Evolutionary conservation across 1,140 invertebrate genomes (phyloP), one percentile per base, ranked within the genome.

Genomic region (Maconellicoccus hirsutus): DNA sequence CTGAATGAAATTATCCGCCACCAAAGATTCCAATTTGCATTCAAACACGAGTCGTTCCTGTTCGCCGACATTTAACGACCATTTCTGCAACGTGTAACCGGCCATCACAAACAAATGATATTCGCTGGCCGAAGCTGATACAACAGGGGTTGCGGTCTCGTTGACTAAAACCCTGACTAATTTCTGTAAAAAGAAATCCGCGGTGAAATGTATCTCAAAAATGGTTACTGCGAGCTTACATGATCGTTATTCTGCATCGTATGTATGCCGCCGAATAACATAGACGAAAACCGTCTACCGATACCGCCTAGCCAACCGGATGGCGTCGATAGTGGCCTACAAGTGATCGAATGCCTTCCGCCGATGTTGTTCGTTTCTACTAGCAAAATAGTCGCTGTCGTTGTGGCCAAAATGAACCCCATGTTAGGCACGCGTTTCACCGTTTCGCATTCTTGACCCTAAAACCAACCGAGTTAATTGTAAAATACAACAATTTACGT

Each of bases 301-400:
- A 97, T 86, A 0, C 93, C 93, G 29, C 92, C 91, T 16, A 97
- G 82, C 85, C 94, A 92, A 16, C 93, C 90, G 73, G 90, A 87
- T 14, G 90, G 87, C 3, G 87, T 84, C 70, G 87, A 85, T 52
- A 97, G 81, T 6, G 87, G 85, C 39, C 86, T 84, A 76, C 88
- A 92, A 0, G 79, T 80, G 25, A 95, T 82, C 19, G 80, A 84
- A 70, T 89, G 85, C 63, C 88, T 85, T 8, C 87, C 86, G 73
- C 83, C 81, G 26, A 76, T 71, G 1, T 76, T 74, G 8, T 72
- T 70, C 1, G 87, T 83, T 71, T 86, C 85, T n/a, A 96, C 82
- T 6, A 93, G 80, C 0, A 94, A 85, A 12, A 96, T 82, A 7
- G 91, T 93, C 75, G 91, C 93, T 0, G 93, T 96, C 0, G 94